Evolutionary conservation across 1,140 invertebrate species (phyloP).

Genomic region (Neelides sp.): DNA sequence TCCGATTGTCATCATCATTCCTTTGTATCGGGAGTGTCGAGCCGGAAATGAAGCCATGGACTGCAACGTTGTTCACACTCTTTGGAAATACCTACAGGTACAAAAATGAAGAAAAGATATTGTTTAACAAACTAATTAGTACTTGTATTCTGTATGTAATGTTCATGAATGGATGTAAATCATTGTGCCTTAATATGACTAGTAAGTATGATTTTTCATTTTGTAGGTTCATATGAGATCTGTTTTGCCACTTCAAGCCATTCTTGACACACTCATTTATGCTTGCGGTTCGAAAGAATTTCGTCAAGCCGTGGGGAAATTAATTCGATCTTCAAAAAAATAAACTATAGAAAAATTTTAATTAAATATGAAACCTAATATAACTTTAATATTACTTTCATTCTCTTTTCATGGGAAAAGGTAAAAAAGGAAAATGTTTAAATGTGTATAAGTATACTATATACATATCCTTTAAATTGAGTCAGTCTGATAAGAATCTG

Average conservation of each 20-base stretch:
- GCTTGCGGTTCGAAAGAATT: conserved; percentile 31
- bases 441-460: no score
- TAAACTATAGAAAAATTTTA: background rate
- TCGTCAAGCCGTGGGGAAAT: conserved; percentile 19
- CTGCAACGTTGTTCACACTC: conserved; percentile 22
- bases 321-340: conserved; percentile 5
- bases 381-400: background rate
- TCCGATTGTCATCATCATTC: conserved; percentile 31
- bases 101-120: no score
- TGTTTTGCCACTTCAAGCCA: conserved; percentile 29
- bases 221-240: conserved; percentile 28
- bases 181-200: no score
- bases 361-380: background rate
- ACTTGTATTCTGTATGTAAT: no score
- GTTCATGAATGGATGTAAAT: no score
- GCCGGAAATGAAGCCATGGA: conserved; percentile 9
- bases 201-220: no score
- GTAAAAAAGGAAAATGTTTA: background rate
- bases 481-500: no score
- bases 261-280: conserved; percentile 30
- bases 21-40: conserved; percentile 25
- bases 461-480: no score
- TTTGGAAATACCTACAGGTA: conserved; percentile 27
- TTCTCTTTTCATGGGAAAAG: background rate
- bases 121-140: no score